These are phyloP conservation scores for Tipula lateralis DNA, from an alignment of 2,888 invertebrate species.

Conservation along the genomic window DNA sequence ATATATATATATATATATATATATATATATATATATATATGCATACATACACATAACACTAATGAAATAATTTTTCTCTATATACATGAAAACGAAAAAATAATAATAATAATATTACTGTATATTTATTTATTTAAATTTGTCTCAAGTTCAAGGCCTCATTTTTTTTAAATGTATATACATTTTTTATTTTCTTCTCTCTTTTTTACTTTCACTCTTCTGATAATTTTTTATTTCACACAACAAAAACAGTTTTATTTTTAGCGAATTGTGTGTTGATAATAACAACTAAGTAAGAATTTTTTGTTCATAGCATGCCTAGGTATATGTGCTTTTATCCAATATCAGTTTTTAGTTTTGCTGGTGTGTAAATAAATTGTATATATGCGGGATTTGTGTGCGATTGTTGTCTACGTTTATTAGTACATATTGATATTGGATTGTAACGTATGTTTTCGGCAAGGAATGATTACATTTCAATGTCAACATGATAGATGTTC, in stretches of 20 bases:
- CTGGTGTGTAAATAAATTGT: background rate
- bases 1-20: background rate
- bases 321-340: background rate
- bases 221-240: conserved; percentile 29
- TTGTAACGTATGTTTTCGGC: background rate
- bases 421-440: no score
- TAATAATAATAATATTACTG: conserved; percentile 2
- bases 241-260: background rate
- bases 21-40: background rate
- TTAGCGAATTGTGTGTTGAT: conserved; percentile 11
- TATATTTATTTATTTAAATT: conserved; percentile 36
- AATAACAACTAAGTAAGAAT: conserved; percentile 5
- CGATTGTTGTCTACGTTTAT: background rate
- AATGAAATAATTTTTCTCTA: conserved; percentile 7
- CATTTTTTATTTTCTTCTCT: background rate
- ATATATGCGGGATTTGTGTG: background rate
- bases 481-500: background rate
- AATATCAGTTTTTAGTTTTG: background rate
- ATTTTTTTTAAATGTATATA: conserved; percentile 36
- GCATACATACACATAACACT: background rate
- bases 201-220: conserved; percentile 26
- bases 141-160: conserved; percentile 52
- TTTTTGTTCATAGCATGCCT: background rate
- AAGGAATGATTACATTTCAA: background rate
- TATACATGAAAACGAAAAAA: conserved; percentile 14